phyloP scores from a whole-genome alignment of 2,797 vertebrate species.

The Manis pentadactyla region DNA sequence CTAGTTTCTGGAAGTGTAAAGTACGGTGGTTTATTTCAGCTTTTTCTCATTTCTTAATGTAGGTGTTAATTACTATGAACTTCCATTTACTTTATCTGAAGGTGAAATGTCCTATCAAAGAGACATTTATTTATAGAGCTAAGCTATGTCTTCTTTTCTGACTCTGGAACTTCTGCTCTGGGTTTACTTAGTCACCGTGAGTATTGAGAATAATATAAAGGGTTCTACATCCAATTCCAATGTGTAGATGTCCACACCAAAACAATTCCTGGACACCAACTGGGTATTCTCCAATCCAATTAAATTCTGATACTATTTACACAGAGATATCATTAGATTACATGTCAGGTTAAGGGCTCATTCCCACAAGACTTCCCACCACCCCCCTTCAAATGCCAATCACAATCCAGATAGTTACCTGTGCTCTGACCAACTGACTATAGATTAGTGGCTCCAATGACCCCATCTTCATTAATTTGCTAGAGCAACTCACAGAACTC shows the following conservation, averaged over 20 bases:
- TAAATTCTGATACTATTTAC: neutral
- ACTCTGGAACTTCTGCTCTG: neutral
- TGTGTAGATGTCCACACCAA: neutral
- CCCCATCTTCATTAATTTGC: neutral
- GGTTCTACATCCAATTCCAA: neutral
- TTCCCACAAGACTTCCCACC: neutral
- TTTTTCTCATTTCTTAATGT: neutral
- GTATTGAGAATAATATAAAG: neutral
- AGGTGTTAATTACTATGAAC: neutral
- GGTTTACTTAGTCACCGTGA: neutral
- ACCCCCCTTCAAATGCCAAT: neutral
- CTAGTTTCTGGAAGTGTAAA: neutral
- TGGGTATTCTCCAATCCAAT: neutral
- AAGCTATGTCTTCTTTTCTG: neutral
- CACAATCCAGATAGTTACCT: neutral
- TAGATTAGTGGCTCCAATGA: neutral
- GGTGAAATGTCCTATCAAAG: neutral
- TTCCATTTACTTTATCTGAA: slow-evolving; percentile 4
- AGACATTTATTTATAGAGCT: neutral
- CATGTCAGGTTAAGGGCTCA: neutral
- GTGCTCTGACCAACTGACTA: neutral
- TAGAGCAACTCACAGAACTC: neutral
- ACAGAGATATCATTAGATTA: neutral
- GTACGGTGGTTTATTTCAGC: neutral
- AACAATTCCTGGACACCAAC: neutral